Conservation (phyloP, 1,140 invertebrate genomes). For the Lepidostoma basale region DNA sequence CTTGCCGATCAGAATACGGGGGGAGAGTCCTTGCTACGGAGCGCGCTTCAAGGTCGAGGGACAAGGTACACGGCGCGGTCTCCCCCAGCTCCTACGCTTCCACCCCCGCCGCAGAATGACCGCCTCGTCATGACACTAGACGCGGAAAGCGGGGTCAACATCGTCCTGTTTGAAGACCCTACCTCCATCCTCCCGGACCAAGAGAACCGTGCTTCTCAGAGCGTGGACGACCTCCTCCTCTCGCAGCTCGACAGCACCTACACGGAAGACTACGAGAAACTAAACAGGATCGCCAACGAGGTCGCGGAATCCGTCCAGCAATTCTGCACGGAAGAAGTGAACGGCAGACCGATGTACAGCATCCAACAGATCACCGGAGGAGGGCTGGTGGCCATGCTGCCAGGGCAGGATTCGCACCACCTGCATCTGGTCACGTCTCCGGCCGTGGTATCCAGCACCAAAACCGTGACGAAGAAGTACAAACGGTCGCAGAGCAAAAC, state of each 20-base stretch:
- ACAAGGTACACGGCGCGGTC: constrained; percentile 63
- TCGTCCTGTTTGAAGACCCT: constrained; percentile 57
- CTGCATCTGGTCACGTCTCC: constrained; percentile 60
- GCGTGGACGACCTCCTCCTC: constrained; percentile 73
- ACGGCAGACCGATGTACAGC: constrained; percentile 60
- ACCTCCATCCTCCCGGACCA: constrained; percentile 54
- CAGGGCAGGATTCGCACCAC: constrained; percentile 56
- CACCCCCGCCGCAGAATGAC: constrained; percentile 52
- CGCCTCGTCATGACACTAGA: constrained; percentile 52
- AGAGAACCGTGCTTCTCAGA: constrained; percentile 68
- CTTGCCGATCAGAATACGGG: constrained; percentile 71
- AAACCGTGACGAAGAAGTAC: constrained; percentile 60
- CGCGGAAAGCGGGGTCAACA: constrained; percentile 52
- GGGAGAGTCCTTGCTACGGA: constrained; percentile 77
- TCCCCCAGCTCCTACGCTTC: constrained; percentile 53
- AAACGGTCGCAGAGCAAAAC: constrained; percentile 58
- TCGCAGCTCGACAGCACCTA: constrained; percentile 72
- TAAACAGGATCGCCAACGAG: constrained; percentile 76
- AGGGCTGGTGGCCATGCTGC: constrained; percentile 59
- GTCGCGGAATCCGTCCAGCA: constrained; percentile 72
- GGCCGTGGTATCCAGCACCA: constrained; percentile 62
- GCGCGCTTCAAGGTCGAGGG: constrained; percentile 77
- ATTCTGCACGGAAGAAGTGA: constrained; percentile 70
- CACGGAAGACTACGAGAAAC: constrained; percentile 75
- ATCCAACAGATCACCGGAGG: constrained; percentile 58